These are phyloP conservation scores for Orcinus orca DNA, from an alignment of 2,113 vertebrate species.

Conservation along the genomic window DNA sequence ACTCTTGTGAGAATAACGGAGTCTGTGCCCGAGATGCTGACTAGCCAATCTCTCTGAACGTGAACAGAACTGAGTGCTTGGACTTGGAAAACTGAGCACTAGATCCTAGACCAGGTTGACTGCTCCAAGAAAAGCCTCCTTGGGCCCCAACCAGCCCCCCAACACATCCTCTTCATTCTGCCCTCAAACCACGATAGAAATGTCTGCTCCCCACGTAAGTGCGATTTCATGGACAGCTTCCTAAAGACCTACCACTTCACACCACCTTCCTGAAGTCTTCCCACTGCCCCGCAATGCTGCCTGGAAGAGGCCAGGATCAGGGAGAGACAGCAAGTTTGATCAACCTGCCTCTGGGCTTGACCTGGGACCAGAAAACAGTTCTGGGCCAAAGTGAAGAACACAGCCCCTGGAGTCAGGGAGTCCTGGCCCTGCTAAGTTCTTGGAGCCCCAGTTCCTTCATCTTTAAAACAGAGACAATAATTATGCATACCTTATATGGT, in stretches of 20 bases:
- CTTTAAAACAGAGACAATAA: neutral
- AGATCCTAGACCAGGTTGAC: neutral
- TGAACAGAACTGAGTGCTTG: neutral
- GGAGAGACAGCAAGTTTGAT: neutral
- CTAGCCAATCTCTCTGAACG: neutral
- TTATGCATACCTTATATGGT: neutral
- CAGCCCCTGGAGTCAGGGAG: neutral
- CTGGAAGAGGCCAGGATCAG: neutral
- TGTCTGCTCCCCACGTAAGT: neutral
- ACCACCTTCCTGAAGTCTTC: neutral
- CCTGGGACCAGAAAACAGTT: neutral
- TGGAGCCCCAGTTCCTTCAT: neutral
- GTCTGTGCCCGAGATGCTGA: neutral
- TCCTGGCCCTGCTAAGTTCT: neutral
- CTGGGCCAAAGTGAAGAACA: neutral
- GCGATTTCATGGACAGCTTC: neutral
- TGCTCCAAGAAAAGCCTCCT: neutral
- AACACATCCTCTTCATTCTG: neutral
- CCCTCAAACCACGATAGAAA: neutral
- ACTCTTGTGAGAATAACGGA: neutral
- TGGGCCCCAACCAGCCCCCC: neutral
- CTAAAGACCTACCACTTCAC: neutral
- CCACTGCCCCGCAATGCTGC: neutral
- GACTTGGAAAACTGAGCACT: neutral
- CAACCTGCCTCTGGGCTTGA: neutral